Base-by-base conservation (phyloP, 2,797 vertebrate species). In the Diceros bicornis region DNA sequence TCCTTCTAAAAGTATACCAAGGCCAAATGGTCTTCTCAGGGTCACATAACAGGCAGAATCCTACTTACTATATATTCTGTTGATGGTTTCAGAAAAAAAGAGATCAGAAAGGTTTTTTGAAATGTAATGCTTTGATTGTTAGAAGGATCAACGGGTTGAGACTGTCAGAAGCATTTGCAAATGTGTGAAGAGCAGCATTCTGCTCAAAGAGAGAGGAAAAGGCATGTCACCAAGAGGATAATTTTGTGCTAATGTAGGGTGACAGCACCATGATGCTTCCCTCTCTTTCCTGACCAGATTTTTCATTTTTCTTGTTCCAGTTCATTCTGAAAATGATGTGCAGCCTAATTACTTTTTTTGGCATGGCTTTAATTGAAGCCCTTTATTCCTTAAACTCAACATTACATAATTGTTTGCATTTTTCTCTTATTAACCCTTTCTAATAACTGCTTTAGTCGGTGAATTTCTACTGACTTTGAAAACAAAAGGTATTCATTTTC, bases 331-430 rank as follows among this genome's bases (percentile, higher is more conserved):
- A 69, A 71, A 84, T n/a, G 64, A 93, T 62, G 84, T 32, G n/a
- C 86, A 97, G 84, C 96, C 97, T 97, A 95, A 96, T 98, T 98
- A 90, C 93, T 89, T 97, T 97, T 98, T 95, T 96, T 83, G 93
- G 86, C 89, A 69, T 64, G 84, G 34, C 59, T 97, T 93, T 97
- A 97, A 97, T 94, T 97, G 94, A 98, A 72, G 88, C 20, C 71
- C 72, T 97, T 94, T 92, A 83, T 96, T 77, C 78, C 86, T 95
- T 96, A 94, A 88, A 85, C 71, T 90, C 75, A 68, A 92, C 68
- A 52, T 96, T 94, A 97, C 72, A 94, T 94, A 97, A 97, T 90
- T 72, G 32, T 86, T 96, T 85, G 89, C 91, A 44, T 61, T 85
- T 96, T 96, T 95, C 68, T 17, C 71, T 68, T 94, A 82, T 89